Percentiles rank a stretch among this genome's conserved stretches.
Evolutionary conservation across 2,888 invertebrate species (phyloP).

Genomic region (Eilema depressum): DNA sequence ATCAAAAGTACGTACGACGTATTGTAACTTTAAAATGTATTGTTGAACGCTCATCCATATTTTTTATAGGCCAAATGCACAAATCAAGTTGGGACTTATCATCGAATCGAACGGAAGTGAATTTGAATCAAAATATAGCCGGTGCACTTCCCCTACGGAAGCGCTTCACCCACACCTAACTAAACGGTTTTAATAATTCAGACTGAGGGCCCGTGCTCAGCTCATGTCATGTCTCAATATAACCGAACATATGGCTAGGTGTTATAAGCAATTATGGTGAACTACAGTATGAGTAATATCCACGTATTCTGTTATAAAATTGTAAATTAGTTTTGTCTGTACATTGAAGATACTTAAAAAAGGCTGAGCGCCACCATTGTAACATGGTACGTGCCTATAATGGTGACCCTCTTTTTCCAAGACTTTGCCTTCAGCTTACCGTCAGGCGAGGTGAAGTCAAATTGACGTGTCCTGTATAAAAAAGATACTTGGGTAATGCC

Average conservation of each 20-base stretch:
- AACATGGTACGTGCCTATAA: too few relatives aligned
- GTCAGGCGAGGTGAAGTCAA: too few relatives aligned
- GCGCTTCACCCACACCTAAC: conserved; percentile 60
- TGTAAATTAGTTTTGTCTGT: too few relatives aligned
- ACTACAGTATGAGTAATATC: conserved; percentile 1
- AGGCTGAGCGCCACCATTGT: too few relatives aligned
- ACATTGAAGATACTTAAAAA: too few relatives aligned
- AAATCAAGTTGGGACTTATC: conserved; percentile 47
- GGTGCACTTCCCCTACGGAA: conserved; percentile 81
- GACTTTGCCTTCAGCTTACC: too few relatives aligned
- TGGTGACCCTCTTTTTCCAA: too few relatives aligned
- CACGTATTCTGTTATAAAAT: neutral
- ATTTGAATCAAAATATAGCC: conserved; percentile 81
- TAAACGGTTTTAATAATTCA: conserved; percentile 45
- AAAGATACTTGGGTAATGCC: too few relatives aligned
- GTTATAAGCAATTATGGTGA: conserved; percentile 19
- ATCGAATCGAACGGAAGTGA: conserved; percentile 68
- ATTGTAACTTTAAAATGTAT: neutral
- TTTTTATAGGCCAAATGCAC: conserved; percentile 34
- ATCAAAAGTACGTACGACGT: neutral
- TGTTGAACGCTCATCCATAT: neutral
- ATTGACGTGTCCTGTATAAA: too few relatives aligned
- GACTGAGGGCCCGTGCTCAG: conserved; percentile 26
- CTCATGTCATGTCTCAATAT: conserved; percentile 24
- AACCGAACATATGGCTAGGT: conserved; percentile 28